Conservation (phyloP, 2,113 vertebrate species). For the Theristicus caerulescens region DNA sequence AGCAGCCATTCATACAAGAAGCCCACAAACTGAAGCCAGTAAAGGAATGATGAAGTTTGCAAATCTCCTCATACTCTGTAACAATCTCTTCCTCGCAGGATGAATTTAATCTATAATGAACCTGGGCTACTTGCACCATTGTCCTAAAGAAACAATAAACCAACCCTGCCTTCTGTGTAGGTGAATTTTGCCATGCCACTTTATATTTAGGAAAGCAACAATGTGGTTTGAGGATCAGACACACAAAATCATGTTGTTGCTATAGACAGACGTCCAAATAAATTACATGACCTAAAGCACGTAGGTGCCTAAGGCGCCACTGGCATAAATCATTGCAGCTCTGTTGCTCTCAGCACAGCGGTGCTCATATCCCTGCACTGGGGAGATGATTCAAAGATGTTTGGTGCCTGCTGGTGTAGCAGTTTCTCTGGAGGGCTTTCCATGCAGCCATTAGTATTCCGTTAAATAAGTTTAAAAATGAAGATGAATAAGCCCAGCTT, state of each 20-base stretch:
- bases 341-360: neutral
- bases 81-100: neutral
- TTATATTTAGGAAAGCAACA: neutral
- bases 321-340: neutral
- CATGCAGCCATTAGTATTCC: neutral
- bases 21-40: neutral
- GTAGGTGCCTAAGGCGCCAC: neutral
- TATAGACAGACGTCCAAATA: neutral
- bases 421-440: neutral
- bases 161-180: neutral
- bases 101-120: neutral
- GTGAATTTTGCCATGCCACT: neutral
- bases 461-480: neutral
- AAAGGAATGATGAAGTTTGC: neutral
- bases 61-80: neutral
- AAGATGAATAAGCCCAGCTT: neutral
- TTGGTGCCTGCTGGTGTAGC: neutral
- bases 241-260: neutral
- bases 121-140: neutral
- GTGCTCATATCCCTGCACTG: neutral
- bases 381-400: neutral
- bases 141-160: neutral
- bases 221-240: neutral
- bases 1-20: neutral
- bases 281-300: neutral